Evolutionary conservation across 2,113 vertebrate genomes (phyloP).

Genomic region (Castor canadensis): DNA sequence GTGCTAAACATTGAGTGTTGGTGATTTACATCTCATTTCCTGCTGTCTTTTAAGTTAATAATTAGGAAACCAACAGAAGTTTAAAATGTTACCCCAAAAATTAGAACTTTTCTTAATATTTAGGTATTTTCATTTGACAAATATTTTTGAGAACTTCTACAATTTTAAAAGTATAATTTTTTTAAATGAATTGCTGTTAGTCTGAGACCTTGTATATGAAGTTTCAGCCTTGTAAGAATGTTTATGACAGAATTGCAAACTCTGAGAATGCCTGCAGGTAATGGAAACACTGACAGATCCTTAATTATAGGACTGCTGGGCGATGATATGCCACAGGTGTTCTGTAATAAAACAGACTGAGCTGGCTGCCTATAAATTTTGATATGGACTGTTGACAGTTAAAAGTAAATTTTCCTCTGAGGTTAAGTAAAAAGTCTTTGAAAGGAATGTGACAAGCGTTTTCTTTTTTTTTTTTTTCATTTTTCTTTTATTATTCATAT

Average conservation of each 20-base stretch:
- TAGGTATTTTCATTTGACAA: slow-evolving; percentile 39
- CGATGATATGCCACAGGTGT: neutral
- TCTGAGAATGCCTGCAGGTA: neutral
- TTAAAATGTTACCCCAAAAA: slow-evolving; percentile 18
- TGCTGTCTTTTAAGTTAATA: neutral
- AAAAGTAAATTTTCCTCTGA: slow-evolving; percentile 47
- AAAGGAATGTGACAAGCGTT: slow-evolving; percentile 6
- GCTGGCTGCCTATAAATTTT: slow-evolving; percentile 25
- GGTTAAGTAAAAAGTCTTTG: slow-evolving; percentile 31
- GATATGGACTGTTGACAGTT: slow-evolving; percentile 7
- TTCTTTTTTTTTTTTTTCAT: slow-evolving; percentile 56
- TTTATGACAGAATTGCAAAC: slow-evolving; percentile 54
- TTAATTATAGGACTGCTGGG: neutral
- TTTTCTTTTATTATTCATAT: too few species aligned
- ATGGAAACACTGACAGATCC: slow-evolving; percentile 58
- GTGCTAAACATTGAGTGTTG: neutral
- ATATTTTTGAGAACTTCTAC: slow-evolving; percentile 45
- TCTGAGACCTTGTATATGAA: slow-evolving; percentile 61
- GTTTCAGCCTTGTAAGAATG: slow-evolving; percentile 62
- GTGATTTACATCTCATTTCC: neutral
- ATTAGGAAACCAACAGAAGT: neutral
- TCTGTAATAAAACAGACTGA: slow-evolving; percentile 6
- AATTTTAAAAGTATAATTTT: slow-evolving; percentile 58
- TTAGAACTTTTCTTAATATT: neutral
- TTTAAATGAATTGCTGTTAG: slow-evolving; percentile 50